Base-by-base conservation (phyloP, 2,888 invertebrate genomes). In the Melieria crassipennis region DNA sequence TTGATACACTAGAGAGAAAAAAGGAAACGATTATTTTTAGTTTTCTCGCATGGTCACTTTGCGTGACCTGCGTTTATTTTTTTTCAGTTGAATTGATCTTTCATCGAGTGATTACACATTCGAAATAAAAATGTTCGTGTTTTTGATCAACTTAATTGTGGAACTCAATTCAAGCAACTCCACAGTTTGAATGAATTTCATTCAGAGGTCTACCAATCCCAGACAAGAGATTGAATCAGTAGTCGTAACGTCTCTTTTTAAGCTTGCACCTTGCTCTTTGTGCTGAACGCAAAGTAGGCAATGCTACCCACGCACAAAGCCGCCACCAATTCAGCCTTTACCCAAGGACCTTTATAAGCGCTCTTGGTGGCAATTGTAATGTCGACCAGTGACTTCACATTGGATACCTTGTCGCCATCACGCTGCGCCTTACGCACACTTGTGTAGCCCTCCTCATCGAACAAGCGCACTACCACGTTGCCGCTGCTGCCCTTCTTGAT, bases 381-480 rank as follows among this genome's bases (percentile, higher is more conserved):
- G 65, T 91, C 90, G 75, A 91, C 90, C 30, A 94, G 86, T 7
- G 93, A 91, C 76, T 91, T 89, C 4, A 94, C 90, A 45, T 88
- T 86, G 45, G 89, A 88, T 4, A 89, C 87, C 81, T 91, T 90
- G 81, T 93, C 94, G 61, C 91, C 92, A 72, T 91, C 88, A 65
- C 94, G 90, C 77, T 92, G 89, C 5, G 93, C 95, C 85, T 97
- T 96, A 71, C 94, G 92, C 69, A 97, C 89, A 6, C 92, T 91
- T 1, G 94, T 92, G 88, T 94, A 97, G 72, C 96, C 95, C 83
- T 98, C 98, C 88, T 98, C 98, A 79, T 98, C 97, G 81, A 93
- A 93, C 30, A 99, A 88, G 74, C 92, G 91, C 64, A 98, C 90
- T 71, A 90, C 90, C 79, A 95, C 93, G 63, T 92, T 91, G 46